phyloP scores from a whole-genome alignment of 2,797 vertebrate genomes.

The Bradypodion pumilum region DNA sequence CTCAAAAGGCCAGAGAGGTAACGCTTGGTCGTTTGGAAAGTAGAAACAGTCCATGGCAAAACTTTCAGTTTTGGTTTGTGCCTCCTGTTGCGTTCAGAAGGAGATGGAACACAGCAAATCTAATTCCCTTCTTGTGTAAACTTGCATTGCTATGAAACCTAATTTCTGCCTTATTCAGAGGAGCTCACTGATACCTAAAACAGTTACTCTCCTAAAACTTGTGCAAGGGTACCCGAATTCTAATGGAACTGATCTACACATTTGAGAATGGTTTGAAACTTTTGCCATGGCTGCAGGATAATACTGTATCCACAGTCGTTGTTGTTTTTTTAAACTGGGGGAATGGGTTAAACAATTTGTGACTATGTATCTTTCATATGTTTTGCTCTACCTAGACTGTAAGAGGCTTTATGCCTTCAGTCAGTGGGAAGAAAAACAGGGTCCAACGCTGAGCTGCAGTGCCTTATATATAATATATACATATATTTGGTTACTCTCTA shows the following conservation, averaged over 20 bases:
- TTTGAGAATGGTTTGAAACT: slow-evolving; percentile 85
- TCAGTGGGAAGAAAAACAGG: slow-evolving; percentile 75
- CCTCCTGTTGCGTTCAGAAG: slow-evolving; percentile 80
- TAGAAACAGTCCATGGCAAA: slow-evolving; percentile 90
- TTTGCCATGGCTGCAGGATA: slow-evolving; percentile 90
- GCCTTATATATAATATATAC: slow-evolving; percentile 73
- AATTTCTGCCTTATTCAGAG: slow-evolving; percentile 80
- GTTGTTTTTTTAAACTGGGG: slow-evolving; percentile 75
- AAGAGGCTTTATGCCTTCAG: slow-evolving; percentile 81
- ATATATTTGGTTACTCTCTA: slow-evolving; percentile 75
- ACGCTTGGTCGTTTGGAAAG: slow-evolving; percentile 99
- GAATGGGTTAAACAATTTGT: slow-evolving; percentile 69
- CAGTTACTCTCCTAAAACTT: slow-evolving; percentile 78
- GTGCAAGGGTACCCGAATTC: slow-evolving; percentile 78
- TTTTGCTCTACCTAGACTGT: slow-evolving; percentile 79
- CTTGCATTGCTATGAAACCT: slow-evolving; percentile 78
- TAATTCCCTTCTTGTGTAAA: slow-evolving; percentile 80
- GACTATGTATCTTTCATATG: slow-evolving; percentile 74
- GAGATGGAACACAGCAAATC: slow-evolving; percentile 81
- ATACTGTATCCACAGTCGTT: slow-evolving; percentile 72
- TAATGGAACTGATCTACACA: slow-evolving; percentile 79
- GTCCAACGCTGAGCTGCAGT: slow-evolving; percentile 74
- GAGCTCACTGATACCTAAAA: slow-evolving; percentile 80
- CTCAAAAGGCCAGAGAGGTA: slow-evolving; percentile 99
- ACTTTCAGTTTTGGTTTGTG: slow-evolving; percentile 83